A percentile compares a stretch with the other conserved stretches of the same genome.
These are phyloP conservation scores for Hiodon alosoides DNA, from an alignment of 2,113 vertebrate genomes.

Conservation along the genomic window DNA sequence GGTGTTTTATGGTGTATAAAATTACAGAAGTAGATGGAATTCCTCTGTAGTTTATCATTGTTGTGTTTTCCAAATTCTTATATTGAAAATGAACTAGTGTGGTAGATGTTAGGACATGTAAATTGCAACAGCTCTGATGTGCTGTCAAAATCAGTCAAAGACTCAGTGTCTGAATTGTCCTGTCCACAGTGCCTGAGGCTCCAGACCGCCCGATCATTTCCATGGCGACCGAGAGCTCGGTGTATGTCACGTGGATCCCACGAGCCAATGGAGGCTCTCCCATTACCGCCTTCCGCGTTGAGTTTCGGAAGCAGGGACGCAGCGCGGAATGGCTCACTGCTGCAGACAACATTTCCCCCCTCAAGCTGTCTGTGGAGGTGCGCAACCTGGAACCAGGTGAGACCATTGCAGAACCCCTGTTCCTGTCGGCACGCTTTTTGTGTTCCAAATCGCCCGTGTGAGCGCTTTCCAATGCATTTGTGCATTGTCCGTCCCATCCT, in stretches of 20 bases:
- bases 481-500: neutral
- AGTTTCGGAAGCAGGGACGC: slow-evolving; percentile 75
- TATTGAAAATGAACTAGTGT: neutral
- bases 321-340: slow-evolving; percentile 77
- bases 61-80: neutral
- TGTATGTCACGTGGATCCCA: slow-evolving; percentile 94
- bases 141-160: neutral
- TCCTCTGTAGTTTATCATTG: too few relatives aligned
- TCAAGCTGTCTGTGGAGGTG: slow-evolving; percentile 94
- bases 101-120: neutral
- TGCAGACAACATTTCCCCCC: slow-evolving; percentile 87
- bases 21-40: neutral
- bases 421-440: neutral
- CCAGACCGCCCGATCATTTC: slow-evolving; percentile 90
- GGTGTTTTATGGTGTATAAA: neutral
- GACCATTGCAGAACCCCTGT: neutral
- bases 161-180: slow-evolving; percentile 4
- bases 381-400: slow-evolving; percentile 86
- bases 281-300: slow-evolving; percentile 90
- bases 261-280: slow-evolving; percentile 93
- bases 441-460: neutral
- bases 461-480: slow-evolving; percentile 5
- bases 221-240: slow-evolving; percentile 82
- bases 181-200: slow-evolving; percentile 79
- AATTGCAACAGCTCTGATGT: neutral